Conservation (phyloP, 2,888 invertebrate genomes). For the Apamea sordens region DNA sequence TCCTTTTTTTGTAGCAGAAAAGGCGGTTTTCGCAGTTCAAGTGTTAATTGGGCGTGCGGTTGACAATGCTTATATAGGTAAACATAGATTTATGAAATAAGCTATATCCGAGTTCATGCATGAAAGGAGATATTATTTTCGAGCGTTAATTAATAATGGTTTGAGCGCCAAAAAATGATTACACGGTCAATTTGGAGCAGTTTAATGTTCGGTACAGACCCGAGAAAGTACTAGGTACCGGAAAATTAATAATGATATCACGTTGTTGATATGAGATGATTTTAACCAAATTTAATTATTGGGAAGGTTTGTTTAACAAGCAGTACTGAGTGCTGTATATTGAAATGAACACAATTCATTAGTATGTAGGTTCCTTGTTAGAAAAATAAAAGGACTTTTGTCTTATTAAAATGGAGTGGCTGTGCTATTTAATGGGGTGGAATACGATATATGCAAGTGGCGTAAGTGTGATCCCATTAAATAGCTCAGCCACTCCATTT, state of each 20-base stretch:
- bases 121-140: background rate
- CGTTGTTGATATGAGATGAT: constrained; percentile 5
- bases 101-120: background rate
- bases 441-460: background rate
- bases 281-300: constrained; percentile 23
- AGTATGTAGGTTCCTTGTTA: background rate
- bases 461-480: too few species aligned
- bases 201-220: background rate
- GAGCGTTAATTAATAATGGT: background rate
- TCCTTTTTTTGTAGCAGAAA: background rate
- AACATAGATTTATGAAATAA: background rate
- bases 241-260: constrained; percentile 9
- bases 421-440: background rate
- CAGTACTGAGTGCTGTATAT: background rate
- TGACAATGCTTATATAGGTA: background rate
- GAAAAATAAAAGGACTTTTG: background rate
- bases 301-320: background rate
- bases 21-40: background rate
- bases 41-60: background rate
- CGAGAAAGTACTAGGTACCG: background rate
- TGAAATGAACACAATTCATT: constrained; percentile 2
- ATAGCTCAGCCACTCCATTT: too few species aligned
- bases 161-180: background rate
- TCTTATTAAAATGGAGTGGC: background rate
- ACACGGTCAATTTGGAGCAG: background rate